These are phyloP conservation scores for Botrylloides violaceus DNA, from an alignment of 23 tunicate genomes.

Conservation along the genomic window DNA sequence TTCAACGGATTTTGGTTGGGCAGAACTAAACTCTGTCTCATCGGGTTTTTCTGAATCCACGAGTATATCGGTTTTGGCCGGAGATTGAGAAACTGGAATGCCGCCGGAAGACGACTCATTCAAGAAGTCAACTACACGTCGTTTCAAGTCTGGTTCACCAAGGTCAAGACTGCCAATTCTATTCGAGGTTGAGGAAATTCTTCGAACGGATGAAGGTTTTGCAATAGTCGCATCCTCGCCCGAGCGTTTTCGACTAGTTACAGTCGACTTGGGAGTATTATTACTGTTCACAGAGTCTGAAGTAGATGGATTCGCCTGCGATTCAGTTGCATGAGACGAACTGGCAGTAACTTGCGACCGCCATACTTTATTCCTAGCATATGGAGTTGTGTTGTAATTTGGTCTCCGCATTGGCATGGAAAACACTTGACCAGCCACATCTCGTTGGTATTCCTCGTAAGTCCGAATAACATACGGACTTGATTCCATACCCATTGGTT, in stretches of 20 bases:
- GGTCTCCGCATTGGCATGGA: not conserved
- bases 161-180: not conserved
- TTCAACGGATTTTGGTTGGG: not conserved
- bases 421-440: conserved; percentile 20
- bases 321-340: not conserved
- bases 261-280: not conserved
- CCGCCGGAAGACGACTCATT: conserved; percentile 3
- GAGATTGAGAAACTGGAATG: not conserved
- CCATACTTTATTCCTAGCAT: conserved; percentile 24
- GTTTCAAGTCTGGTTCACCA: conserved; percentile 39
- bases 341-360: not conserved
- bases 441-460: conserved; percentile 45
- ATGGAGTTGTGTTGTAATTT: not conserved
- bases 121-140: conserved; percentile 28
- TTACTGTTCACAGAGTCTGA: not conserved
- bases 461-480: conserved; percentile 13
- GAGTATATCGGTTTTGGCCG: conserved; percentile 13
- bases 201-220: conserved; percentile 18
- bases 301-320: not conserved
- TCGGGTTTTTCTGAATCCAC: conserved; percentile 1
- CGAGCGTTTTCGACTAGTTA: not conserved
- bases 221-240: conserved; percentile 2
- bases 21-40: not conserved
- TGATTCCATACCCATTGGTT: conserved; percentile 23
- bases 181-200: conserved; percentile 15